These are phyloP conservation scores for Eurosta solidaginis DNA, from an alignment of 1,140 invertebrate species.

Conservation along the genomic window DNA sequence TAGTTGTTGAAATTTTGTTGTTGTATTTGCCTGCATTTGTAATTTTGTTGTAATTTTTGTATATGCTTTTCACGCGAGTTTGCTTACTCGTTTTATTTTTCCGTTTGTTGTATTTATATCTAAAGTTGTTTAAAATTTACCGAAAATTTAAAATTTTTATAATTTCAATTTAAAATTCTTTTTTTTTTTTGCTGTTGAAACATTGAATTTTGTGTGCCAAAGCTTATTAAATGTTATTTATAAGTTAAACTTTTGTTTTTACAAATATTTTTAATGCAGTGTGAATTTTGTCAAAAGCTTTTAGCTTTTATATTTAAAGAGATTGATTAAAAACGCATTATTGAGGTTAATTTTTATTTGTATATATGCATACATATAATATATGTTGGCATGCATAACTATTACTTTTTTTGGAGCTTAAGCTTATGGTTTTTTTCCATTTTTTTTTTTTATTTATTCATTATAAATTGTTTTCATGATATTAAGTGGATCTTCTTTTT, in stretches of 20 bases:
- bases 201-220: conserved; percentile 29
- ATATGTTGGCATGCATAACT: background rate
- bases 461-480: background rate
- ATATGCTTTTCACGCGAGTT: background rate
- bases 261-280: background rate
- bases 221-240: conserved; percentile 25
- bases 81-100: conserved; percentile 32
- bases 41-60: background rate
- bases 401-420: conserved; percentile 17
- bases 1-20: conserved; percentile 30
- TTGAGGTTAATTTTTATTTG: background rate
- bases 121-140: conserved; percentile 54
- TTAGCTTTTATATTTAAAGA: conserved; percentile 2
- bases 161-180: background rate
- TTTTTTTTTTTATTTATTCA: background rate
- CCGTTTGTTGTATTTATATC: conserved; percentile 33
- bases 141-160: conserved; percentile 17
- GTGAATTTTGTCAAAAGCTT: conserved; percentile 15
- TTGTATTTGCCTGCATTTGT: background rate
- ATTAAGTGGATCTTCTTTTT: background rate
- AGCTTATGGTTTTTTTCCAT: background rate
- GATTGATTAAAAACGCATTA: background rate
- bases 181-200: background rate
- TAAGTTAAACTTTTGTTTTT: background rate
- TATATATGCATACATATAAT: background rate